Conservation (phyloP, 2,113 vertebrate species). For the Daboia siamensis region DNA sequence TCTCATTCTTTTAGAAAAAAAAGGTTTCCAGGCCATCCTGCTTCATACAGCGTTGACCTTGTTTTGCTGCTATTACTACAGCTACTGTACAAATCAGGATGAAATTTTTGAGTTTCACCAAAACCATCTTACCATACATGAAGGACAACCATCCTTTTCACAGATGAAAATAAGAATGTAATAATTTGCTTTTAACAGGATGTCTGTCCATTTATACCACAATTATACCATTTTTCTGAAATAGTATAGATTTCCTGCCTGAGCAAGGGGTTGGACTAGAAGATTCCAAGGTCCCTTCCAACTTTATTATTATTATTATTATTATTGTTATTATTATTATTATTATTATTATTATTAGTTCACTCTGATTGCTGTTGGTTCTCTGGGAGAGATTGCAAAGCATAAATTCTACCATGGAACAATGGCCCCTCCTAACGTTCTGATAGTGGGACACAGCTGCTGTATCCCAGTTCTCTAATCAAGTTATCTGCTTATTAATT, state of each 20-base stretch:
- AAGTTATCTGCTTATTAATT: background rate
- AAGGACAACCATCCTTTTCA: background rate
- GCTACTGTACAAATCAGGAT: background rate
- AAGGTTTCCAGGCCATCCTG: background rate
- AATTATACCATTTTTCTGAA: no score
- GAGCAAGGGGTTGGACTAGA: no score
- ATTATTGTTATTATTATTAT: no score
- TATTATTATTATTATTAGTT: background rate
- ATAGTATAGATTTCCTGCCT: no score
- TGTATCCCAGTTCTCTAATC: background rate
- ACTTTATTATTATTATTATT: no score
- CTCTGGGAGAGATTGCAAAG: background rate
- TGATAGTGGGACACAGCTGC: background rate
- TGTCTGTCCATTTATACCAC: background rate
- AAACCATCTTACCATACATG: background rate
- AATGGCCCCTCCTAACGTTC: background rate
- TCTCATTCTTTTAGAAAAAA: slow-evolving; percentile 27
- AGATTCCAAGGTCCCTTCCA: no score
- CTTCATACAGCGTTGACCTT: background rate
- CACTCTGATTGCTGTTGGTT: background rate
- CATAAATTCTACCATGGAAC: background rate
- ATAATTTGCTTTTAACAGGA: background rate
- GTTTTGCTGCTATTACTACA: background rate
- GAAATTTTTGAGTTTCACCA: background rate
- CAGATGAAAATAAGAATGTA: background rate